Base-by-base conservation (phyloP, 2,888 invertebrate genomes). In the Himalopsyche japonica region DNA sequence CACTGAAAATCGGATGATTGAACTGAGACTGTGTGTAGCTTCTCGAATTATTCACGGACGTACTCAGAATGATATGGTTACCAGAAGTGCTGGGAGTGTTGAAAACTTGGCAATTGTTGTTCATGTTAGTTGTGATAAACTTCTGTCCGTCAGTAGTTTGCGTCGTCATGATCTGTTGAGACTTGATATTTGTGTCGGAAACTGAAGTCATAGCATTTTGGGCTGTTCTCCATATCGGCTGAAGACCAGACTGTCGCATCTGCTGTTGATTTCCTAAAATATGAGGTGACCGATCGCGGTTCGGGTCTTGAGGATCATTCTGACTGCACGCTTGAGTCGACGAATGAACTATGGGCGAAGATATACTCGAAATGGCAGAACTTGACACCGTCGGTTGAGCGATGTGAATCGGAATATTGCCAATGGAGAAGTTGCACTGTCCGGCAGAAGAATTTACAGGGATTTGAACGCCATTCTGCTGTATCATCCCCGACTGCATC, bases 321-420 rank as follows among this genome's bases (percentile, higher is more conserved):
- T 83, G 83, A 82, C 20, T 32, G 32, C 32, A 80, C 8, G 34
- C 77, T 18, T 76, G 78, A 37, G 37, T n/a, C 24, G 85, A 78
- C 10, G 82, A 78, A 24, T 82, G 81, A 7, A 81, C 49, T 82
- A 84, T 85, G 5, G 80, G 18, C 32, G 78, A 27, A 81, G 83
- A 83, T 48, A 80, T 89, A 76, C 91, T 91, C 20, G 92, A 91
- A 81, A 92, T 90, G 48, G 37, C 76, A 27, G 92, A 91, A 87
- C 91, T 92, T 2, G 92, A 91, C 8, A 92, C 92, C 86, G 92
- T 92, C 8, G 92, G 92, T 86, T 92, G 92, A 10, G 92, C 91
- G 81, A 92, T 87, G 49, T 87, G 86, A 90, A 92, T 90, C 3
- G 92, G 90, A 24, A 92, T 90, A 88, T 89, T 90, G 7, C 89